Conservation (phyloP, 2,797 vertebrate species). For the Labeo calbasu region DNA sequence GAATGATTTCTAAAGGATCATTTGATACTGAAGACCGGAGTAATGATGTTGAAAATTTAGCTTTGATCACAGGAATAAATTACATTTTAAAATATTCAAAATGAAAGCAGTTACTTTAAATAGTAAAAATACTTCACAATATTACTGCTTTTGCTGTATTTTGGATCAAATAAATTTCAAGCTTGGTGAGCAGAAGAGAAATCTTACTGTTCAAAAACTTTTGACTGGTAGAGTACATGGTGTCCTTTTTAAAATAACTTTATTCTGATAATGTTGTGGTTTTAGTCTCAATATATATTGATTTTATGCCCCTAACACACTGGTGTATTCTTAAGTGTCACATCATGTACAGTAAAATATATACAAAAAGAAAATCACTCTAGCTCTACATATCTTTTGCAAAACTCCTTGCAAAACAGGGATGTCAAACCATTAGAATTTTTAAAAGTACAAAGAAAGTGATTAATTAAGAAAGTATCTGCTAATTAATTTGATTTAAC, state of each 20-base stretch:
- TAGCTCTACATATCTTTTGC: neutral
- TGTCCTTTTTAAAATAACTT: neutral
- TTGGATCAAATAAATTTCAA: too few relatives aligned
- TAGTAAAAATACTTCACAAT: too few relatives aligned
- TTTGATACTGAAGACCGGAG: too few relatives aligned
- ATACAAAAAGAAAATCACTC: neutral
- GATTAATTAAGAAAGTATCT: neutral
- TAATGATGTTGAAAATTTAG: too few relatives aligned
- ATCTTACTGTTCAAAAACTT: too few relatives aligned
- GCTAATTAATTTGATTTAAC: slow-evolving; percentile 13
- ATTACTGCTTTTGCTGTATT: too few relatives aligned
- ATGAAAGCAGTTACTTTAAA: too few relatives aligned
- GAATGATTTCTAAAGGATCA: too few relatives aligned
- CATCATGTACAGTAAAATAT: neutral
- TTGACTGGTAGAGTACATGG: too few relatives aligned
- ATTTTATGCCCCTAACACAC: neutral
- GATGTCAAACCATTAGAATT: neutral
- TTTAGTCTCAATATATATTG: neutral
- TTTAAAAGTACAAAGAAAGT: slow-evolving; percentile 20
- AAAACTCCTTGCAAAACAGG: neutral
- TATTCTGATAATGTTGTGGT: neutral
- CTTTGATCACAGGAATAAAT: too few relatives aligned
- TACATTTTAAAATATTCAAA: too few relatives aligned
- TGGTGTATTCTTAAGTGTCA: neutral
- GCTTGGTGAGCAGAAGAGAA: too few relatives aligned